Base-by-base conservation (phyloP, 2,797 vertebrate genomes). In the Artibeus lituratus region DNA sequence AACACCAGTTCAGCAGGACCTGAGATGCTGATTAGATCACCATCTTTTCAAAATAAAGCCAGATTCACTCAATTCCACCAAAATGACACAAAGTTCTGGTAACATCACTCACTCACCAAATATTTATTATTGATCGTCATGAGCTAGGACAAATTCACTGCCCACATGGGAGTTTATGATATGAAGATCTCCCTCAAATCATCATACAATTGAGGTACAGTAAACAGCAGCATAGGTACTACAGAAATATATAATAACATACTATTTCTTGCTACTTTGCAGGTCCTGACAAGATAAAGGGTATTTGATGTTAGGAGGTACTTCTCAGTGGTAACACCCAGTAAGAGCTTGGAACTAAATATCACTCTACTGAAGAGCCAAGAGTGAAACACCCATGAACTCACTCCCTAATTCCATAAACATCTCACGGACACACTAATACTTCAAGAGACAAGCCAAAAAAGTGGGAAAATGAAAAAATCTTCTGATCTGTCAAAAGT, bases 21-120 rank as follows among this genome's bases (percentile, higher is more conserved):
- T 85, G 35, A 37, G 49, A 90, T 35, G 47, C 53, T 84, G 53
- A 55, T 10, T 55, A 94, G 53, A 96, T 70, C 53, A 86, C 24
- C 35, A 78, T 78, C 70, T 91, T 59, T 57, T 94, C 44, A 53
- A 94, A 94, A 76, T 65, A 96, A 51, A 87, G 10, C 29, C 57
- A 83, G 72, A 62, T 24, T 88, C 84, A 89, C 14, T 86, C 37
- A 84, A 10, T 84, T 69, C 55, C 19, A 84, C 15, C 39, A 87
- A 92, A 91, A 26, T 74, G 37, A 67, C 15, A 95, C 2, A 44
- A 26, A 59, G 24, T 35, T 82, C 77, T 81, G 47, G 24, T 90
- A 53, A 92, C 49, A 39, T 57, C 62, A 90, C 4, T 82, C 26
- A 49, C 55, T 94, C 32, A 83, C 22, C 70, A 76, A 96, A 39